A percentile compares a stretch with the other conserved stretches of the same genome.
These are phyloP conservation scores for Pogonus chalceus DNA, from an alignment of 1,140 invertebrate species.

Conservation along the genomic window DNA sequence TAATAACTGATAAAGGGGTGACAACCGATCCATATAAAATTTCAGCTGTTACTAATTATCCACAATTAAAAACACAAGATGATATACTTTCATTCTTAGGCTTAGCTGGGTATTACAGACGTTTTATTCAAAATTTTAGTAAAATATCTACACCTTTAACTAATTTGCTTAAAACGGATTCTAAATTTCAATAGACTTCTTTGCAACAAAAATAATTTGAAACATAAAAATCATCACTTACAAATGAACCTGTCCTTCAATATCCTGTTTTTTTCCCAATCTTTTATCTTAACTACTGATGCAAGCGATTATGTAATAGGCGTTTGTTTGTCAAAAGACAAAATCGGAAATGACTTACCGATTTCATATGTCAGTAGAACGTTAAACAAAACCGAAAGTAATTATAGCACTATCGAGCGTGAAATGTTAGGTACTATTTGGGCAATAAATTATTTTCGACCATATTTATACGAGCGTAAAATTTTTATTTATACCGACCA, in stretches of 20 bases:
- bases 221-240: background rate
- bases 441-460: conserved; percentile 1
- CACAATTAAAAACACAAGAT: background rate
- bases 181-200: background rate
- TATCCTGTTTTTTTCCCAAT: conserved; percentile 30
- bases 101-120: background rate
- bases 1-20: background rate
- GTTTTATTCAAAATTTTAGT: background rate
- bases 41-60: background rate
- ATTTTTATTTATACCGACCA: conserved; percentile 13
- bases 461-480: conserved; percentile 11
- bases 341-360: conserved; percentile 20
- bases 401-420: background rate
- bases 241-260: conserved; percentile 27
- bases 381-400: conserved; percentile 6
- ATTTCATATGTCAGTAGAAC: conserved; percentile 25
- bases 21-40: background rate
- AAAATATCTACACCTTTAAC: background rate
- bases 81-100: background rate
- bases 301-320: conserved; percentile 27
- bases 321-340: conserved; percentile 26
- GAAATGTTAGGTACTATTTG: background rate
- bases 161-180: background rate
- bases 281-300: conserved; percentile 30
- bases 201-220: background rate